Evolutionary conservation across 2,888 invertebrate species (phyloP).

Genomic region (Ormia ochracea): DNA sequence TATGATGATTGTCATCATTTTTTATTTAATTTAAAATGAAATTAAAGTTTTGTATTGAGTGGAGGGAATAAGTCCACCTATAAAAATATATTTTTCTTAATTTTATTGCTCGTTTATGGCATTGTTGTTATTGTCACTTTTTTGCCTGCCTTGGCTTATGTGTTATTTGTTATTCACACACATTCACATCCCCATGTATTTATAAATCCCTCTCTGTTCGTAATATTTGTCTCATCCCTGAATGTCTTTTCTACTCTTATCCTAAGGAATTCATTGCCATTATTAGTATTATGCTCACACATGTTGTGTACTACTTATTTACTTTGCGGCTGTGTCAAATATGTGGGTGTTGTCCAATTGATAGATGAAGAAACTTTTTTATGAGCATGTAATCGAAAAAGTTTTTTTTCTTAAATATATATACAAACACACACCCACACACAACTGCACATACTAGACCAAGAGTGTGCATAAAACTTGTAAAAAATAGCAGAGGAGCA

Average conservation of each 20-base stretch:
- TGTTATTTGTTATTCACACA: conserved; percentile 37
- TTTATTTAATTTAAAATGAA: conserved; percentile 43
- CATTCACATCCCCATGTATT: too few relatives aligned
- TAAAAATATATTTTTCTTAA: background rate
- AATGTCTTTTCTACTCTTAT: conserved; percentile 18
- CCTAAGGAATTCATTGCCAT: conserved; percentile 43
- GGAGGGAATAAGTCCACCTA: background rate
- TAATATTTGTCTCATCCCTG: background rate
- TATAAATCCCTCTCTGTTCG: conserved; percentile 3
- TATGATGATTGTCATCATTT: conserved; percentile 50
- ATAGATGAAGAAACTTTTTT: conserved; percentile 63
- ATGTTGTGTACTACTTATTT: conserved; percentile 44
- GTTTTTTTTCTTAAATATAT: conserved; percentile 57
- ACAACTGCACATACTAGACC: background rate
- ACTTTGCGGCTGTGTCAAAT: conserved; percentile 50
- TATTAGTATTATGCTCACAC: conserved; percentile 48
- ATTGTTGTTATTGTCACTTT: conserved; percentile 49
- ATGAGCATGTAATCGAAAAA: conserved; percentile 65
- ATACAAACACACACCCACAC: conserved; percentile 12
- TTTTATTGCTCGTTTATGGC: conserved; percentile 60
- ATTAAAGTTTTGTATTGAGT: conserved; percentile 5
- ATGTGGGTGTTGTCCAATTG: conserved; percentile 60
- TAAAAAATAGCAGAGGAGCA: background rate
- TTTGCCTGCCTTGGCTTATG: conserved; percentile 35
- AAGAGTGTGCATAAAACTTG: background rate